Conservation (phyloP, 1,140 invertebrate genomes). For the Achroia grisella region DNA sequence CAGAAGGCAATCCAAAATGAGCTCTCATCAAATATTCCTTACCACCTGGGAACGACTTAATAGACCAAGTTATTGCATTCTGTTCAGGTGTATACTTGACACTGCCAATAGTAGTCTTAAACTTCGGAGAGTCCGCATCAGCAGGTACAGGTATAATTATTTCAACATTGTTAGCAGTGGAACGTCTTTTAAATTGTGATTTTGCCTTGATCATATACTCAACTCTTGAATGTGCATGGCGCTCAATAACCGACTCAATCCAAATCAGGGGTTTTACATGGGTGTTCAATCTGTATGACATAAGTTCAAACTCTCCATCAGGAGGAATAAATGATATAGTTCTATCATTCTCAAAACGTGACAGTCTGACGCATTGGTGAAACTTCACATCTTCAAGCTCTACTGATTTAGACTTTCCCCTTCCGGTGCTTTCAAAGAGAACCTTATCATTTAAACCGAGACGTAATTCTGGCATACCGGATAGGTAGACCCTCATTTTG, state of each 20-base stretch:
- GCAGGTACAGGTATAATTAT: slow-evolving; percentile 98
- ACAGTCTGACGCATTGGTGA: slow-evolving; percentile 98
- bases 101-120: slow-evolving; percentile 98
- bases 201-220: slow-evolving; percentile 99
- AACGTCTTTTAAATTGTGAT: slow-evolving; percentile 98
- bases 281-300: slow-evolving; percentile 98
- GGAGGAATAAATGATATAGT: slow-evolving; percentile 99
- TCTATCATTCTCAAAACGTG: slow-evolving; percentile 98
- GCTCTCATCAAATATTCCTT: slow-evolving; percentile 99
- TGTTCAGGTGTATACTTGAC: slow-evolving; percentile 98
- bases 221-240: slow-evolving; percentile 97
- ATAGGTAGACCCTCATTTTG: slow-evolving; percentile 99
- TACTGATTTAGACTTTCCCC: slow-evolving; percentile 98
- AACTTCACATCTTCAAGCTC: slow-evolving; percentile 99
- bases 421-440: slow-evolving; percentile 97
- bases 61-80: slow-evolving; percentile 99
- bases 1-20: slow-evolving; percentile 98
- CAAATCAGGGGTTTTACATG: slow-evolving; percentile 99
- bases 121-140: slow-evolving; percentile 99
- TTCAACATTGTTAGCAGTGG: slow-evolving; percentile 99
- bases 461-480: slow-evolving; percentile 99
- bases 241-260: slow-evolving; percentile 99
- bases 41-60: slow-evolving; percentile 99
- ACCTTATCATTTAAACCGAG: slow-evolving; percentile 99
- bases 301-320: slow-evolving; percentile 99